Evolutionary conservation across 1,140 invertebrate species (phyloP).

Genomic region (Proctacanthus coquilletti): DNA sequence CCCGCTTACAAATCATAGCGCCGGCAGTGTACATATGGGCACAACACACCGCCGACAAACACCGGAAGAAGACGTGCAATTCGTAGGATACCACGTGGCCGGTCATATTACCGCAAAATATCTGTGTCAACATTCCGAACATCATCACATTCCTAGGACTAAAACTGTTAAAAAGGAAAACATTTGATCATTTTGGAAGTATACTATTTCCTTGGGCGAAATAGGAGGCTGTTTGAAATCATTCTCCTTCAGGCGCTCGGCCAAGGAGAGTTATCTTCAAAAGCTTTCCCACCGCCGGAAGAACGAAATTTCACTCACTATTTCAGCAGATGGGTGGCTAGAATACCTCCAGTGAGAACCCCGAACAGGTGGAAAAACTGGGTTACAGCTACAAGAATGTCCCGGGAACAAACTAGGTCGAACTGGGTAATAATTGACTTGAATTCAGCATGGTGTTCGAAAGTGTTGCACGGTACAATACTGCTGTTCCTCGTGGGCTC

Average conservation of each 20-base stretch:
- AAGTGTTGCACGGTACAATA: slow-evolving; percentile 25
- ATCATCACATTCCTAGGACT: slow-evolving; percentile 31
- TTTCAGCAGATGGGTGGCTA: slow-evolving; percentile 29
- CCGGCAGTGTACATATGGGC: slow-evolving; percentile 31
- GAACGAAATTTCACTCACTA: slow-evolving; percentile 22
- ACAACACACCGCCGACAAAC: slow-evolving; percentile 29
- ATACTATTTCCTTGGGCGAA: neutral
- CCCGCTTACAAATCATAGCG: slow-evolving; percentile 29
- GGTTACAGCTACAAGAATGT: slow-evolving; percentile 30
- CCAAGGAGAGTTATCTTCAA: neutral
- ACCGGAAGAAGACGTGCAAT: slow-evolving; percentile 30
- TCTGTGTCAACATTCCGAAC: slow-evolving; percentile 30
- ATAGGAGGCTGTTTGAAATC: neutral
- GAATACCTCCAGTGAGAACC: slow-evolving; percentile 29
- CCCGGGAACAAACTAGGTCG: slow-evolving; percentile 30
- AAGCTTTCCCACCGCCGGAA: neutral
- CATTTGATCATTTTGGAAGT: neutral
- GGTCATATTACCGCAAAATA: slow-evolving; percentile 28
- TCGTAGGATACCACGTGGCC: slow-evolving; percentile 28
- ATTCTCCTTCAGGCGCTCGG: neutral
- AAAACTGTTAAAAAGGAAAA: slow-evolving; percentile 12
- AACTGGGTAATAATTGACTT: slow-evolving; percentile 29
- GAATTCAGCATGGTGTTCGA: slow-evolving; percentile 20
- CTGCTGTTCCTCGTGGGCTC: slow-evolving; percentile 18
- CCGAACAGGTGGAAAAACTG: slow-evolving; percentile 33